phyloP scores from a whole-genome alignment of 1,140 invertebrate genomes.

The Lutraria rhynchaena region DNA sequence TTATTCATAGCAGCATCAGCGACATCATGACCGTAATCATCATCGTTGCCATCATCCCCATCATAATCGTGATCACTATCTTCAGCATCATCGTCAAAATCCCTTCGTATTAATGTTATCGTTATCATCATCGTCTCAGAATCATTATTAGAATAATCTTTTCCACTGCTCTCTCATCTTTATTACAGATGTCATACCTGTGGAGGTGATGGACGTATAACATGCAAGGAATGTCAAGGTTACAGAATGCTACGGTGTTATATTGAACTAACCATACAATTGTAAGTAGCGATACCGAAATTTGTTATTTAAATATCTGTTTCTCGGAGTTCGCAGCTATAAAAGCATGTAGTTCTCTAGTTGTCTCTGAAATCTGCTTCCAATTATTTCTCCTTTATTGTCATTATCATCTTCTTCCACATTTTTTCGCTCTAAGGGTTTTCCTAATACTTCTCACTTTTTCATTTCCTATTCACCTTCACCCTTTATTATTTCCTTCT shows the following conservation, averaged over 20 bases:
- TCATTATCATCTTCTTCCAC: neutral
- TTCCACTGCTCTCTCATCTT: no score
- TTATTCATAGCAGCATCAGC: neutral
- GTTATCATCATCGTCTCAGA: no score
- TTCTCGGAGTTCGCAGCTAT: neutral
- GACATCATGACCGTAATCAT: constrained; percentile 15
- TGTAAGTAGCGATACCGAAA: constrained; percentile 78
- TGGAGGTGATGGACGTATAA: constrained; percentile 72
- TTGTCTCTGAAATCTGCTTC: neutral
- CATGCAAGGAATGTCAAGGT: constrained; percentile 74
- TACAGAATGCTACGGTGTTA: constrained; percentile 70
- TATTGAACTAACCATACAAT: constrained; percentile 74
- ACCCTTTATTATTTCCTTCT: no score
- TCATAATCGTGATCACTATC: constrained; percentile 2
- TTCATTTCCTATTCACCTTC: no score
- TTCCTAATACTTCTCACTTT: neutral
- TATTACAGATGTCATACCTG: constrained; percentile 68
- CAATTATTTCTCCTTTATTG: neutral
- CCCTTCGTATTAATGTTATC: no score
- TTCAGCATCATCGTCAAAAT: constrained; percentile 24
- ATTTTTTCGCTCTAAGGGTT: neutral
- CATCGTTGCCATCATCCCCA: constrained; percentile 15
- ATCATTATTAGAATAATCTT: no score
- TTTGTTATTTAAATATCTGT: neutral
- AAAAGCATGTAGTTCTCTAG: neutral